These are phyloP conservation scores for Carettochelys insculpta DNA, from an alignment of 2,113 vertebrate genomes.

Conservation along the genomic window DNA sequence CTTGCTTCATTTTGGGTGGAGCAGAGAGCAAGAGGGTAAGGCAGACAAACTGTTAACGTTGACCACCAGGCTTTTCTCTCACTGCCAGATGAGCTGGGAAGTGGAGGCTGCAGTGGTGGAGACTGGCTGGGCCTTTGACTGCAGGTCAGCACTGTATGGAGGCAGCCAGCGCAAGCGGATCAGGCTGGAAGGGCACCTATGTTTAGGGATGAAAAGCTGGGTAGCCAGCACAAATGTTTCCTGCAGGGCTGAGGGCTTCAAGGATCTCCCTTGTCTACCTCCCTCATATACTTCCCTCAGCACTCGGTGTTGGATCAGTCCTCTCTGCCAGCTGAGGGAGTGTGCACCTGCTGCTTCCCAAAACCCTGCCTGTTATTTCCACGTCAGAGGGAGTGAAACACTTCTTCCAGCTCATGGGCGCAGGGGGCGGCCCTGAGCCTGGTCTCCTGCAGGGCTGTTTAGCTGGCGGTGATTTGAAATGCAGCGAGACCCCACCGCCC, in stretches of 20 bases:
- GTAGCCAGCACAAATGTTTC: background rate
- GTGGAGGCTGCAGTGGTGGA: too few relatives aligned
- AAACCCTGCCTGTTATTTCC: background rate
- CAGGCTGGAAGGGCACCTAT: background rate
- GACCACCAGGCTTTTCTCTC: background rate
- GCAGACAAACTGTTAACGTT: too few relatives aligned
- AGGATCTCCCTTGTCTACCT: background rate
- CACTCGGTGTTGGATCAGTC: background rate
- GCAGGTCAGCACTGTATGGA: background rate
- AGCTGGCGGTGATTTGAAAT: background rate
- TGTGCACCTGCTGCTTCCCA: fast-evolving
- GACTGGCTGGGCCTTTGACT: background rate
- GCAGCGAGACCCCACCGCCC: conserved; percentile 27
- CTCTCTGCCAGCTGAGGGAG: background rate
- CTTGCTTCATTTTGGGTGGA: background rate
- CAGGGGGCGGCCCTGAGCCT: background rate
- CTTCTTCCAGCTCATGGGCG: background rate
- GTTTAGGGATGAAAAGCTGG: background rate
- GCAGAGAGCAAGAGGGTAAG: background rate
- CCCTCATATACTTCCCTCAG: background rate
- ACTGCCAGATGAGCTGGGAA: background rate
- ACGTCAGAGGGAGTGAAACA: background rate
- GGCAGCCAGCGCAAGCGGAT: fast-evolving
- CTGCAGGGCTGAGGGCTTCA: background rate
- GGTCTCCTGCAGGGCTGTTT: conserved; percentile 44